Conservation (phyloP, 2,113 vertebrate genomes). For the Rafetus swinhoei region DNA sequence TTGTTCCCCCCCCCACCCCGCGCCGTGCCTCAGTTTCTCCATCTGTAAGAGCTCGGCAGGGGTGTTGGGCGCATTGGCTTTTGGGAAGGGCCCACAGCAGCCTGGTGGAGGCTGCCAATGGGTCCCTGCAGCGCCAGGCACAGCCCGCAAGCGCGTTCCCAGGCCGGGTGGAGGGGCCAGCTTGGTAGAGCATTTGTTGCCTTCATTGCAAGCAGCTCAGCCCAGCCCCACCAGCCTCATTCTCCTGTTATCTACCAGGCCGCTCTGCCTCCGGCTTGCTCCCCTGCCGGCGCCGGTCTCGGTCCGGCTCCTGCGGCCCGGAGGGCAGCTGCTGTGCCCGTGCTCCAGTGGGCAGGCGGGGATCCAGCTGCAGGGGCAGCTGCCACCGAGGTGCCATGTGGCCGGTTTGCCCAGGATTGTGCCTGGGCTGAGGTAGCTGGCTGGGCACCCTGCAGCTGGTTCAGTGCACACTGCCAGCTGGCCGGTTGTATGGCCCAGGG, state of each 20-base stretch:
- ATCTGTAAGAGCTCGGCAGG: no score
- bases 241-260: no score
- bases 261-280: no score
- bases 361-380: neutral
- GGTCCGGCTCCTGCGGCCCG: neutral
- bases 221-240: neutral
- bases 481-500: no score
- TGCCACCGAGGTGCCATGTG: no score
- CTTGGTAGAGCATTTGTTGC: no score
- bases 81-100: neutral
- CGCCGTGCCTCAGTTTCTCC: neutral
- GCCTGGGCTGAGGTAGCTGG: no score
- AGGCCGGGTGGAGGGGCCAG: no score
- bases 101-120: neutral
- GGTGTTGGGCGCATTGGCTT: neutral
- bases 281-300: neutral
- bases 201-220: neutral
- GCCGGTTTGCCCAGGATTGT: neutral
- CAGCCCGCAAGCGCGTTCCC: neutral
- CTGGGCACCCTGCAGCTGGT: neutral
- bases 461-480: neutral
- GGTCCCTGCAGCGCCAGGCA: neutral
- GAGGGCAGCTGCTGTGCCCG: neutral
- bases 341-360: neutral
- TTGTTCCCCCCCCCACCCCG: fast-evolving